phyloP scores from a whole-genome alignment of 2,113 vertebrate genomes.

The Ceyx melanurus region DNA sequence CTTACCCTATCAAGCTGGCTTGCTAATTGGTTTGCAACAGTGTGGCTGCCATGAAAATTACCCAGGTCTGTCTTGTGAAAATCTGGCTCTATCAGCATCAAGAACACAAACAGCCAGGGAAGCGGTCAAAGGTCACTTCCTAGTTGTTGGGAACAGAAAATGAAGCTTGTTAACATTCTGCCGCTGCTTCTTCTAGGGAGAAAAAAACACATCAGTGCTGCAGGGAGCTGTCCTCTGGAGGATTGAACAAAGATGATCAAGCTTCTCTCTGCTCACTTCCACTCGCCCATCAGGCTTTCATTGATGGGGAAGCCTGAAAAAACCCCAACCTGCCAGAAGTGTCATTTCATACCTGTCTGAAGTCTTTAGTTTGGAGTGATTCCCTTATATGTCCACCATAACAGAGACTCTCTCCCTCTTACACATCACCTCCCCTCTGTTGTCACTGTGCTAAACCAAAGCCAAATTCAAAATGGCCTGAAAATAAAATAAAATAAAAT shows the following conservation, averaged over 20 bases:
- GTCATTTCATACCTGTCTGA: constrained; percentile 45
- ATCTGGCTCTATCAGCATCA: constrained; percentile 50
- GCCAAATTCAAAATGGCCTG: neutral
- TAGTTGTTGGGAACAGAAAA: constrained; percentile 45
- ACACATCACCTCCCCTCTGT: accelerated
- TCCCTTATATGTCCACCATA: constrained; percentile 6
- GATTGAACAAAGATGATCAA: constrained; percentile 29
- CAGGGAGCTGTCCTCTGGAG: constrained; percentile 34
- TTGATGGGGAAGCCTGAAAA: neutral
- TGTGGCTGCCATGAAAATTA: constrained; percentile 44
- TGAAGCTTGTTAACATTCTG: constrained; percentile 70
- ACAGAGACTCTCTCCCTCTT: neutral
- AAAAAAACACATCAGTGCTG: neutral
- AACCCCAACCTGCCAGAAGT: constrained; percentile 13
- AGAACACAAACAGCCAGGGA: constrained; percentile 53
- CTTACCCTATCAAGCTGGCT: constrained; percentile 48
- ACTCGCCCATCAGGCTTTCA: constrained; percentile 35
- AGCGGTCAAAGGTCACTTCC: constrained; percentile 27
- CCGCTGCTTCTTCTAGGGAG: constrained; percentile 23
- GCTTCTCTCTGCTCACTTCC: constrained; percentile 22
- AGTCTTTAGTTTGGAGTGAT: constrained; percentile 12
- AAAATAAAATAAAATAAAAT: too few relatives aligned
- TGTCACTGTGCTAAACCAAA: neutral
- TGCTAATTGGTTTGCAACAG: constrained; percentile 60
- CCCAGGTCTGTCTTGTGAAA: constrained; percentile 49